Percentiles rank a stretch among this genome's conserved stretches.
phyloP scores from a whole-genome alignment of 2,888 invertebrate species.

The Chrysomela aeneicollis region DNA sequence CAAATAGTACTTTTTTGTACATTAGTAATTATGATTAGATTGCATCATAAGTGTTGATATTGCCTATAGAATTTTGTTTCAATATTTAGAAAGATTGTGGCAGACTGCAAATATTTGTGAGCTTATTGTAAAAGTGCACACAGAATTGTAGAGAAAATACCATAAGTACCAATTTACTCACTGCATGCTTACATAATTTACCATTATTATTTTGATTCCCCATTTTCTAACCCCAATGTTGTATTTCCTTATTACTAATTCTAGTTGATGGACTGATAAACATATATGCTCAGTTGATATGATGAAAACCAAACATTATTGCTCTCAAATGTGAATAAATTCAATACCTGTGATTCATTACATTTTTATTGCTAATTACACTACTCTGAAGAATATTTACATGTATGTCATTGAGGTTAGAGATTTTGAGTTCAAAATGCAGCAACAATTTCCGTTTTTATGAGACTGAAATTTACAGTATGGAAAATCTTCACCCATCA shows the following conservation, averaged over 20 bases:
- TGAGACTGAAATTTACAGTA: not conserved
- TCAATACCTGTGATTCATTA: constrained; percentile 2
- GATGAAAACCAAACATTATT: not conserved
- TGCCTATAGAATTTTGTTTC: too few species aligned
- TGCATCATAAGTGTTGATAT: not conserved
- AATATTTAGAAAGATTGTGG: too few species aligned
- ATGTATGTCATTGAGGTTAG: constrained; percentile 38
- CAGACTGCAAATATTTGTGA: too few species aligned
- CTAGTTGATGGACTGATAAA: too few species aligned
- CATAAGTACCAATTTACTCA: too few species aligned
- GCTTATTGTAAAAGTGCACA: too few species aligned
- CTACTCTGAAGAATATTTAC: constrained; percentile 36
- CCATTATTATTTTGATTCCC: constrained; percentile 2
- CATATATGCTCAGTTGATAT: not conserved
- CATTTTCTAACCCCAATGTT: constrained; percentile 36
- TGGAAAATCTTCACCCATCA: constrained; percentile 2
- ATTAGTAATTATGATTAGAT: too few species aligned
- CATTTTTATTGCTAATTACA: constrained; percentile 38
- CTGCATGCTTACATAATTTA: too few species aligned
- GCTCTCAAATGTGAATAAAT: not conserved
- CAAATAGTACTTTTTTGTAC: constrained; percentile 28
- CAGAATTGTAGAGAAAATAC: too few species aligned
- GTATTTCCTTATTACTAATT: constrained; percentile 15
- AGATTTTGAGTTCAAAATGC: not conserved
- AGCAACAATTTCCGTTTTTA: not conserved